These are phyloP conservation scores for Benthosema pterotum DNA, from an alignment of 2,797 vertebrate species.

Conservation along the genomic window DNA sequence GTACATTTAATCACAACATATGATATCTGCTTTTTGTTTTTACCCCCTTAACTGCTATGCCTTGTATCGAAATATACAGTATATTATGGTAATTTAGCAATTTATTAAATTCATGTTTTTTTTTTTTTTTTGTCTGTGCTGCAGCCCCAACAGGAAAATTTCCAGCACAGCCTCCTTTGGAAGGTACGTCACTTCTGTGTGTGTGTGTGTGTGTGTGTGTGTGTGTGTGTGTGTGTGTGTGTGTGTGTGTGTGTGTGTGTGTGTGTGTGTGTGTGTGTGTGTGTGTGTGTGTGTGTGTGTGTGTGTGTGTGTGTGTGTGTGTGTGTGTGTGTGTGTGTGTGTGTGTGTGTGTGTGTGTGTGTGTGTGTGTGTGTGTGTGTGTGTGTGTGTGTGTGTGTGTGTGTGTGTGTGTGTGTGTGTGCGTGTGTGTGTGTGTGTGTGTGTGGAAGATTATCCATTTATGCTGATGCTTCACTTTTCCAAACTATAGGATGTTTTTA, in stretches of 20 bases:
- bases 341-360: not conserved
- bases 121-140: constrained; percentile 48
- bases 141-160: constrained; percentile 94
- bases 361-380: constrained; percentile 9
- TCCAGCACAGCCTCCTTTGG: constrained; percentile 96
- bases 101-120: too few relatives aligned
- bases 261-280: constrained; percentile 2
- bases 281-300: constrained; percentile 1
- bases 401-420: constrained; percentile 21
- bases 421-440: not conserved
- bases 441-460: not conserved
- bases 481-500: too few relatives aligned
- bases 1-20: too few relatives aligned
- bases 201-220: not conserved
- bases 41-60: too few relatives aligned
- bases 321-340: constrained; percentile 3
- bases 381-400: constrained; percentile 26
- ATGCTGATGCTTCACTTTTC: too few relatives aligned
- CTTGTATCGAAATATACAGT: too few relatives aligned
- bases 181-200: constrained; percentile 81
- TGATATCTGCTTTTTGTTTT: too few relatives aligned
- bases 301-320: constrained; percentile 1
- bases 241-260: constrained; percentile 1
- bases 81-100: too few relatives aligned
- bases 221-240: constrained; percentile 2